A percentile compares a stretch with the other conserved stretches of the same genome.
These are phyloP conservation scores for Redunca redunca DNA, from an alignment of 2,113 vertebrate genomes.

Conservation along the genomic window DNA sequence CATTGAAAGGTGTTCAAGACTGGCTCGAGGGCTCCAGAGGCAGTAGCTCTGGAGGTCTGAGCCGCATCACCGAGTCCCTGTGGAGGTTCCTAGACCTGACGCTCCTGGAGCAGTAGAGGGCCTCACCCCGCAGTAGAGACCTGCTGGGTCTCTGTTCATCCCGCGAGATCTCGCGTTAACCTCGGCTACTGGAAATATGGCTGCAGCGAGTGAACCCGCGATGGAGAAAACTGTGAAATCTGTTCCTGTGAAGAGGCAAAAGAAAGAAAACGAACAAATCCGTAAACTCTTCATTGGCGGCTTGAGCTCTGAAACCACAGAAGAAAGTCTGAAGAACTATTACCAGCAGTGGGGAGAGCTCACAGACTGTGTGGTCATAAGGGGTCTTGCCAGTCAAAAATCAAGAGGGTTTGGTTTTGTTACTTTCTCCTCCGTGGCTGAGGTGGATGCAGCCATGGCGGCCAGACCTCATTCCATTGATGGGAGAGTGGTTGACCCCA, in stretches of 20 bases:
- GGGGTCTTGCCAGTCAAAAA: background rate
- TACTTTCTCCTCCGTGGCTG: background rate
- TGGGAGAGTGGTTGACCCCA: background rate
- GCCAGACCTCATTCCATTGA: background rate
- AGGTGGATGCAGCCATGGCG: background rate
- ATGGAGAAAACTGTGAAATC: background rate
- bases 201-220: background rate
- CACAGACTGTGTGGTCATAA: background rate
- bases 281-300: background rate
- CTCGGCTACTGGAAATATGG: background rate
- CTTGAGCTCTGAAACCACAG: slow-evolving; percentile 37
- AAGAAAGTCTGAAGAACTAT: background rate
- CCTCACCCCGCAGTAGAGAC: background rate
- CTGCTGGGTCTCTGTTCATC: background rate
- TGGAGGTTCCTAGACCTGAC: background rate
- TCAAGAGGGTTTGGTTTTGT: background rate
- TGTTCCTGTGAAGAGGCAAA: background rate
- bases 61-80: background rate
- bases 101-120: background rate
- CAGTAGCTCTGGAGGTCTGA: background rate
- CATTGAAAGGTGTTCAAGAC: background rate
- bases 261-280: background rate
- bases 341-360: background rate
- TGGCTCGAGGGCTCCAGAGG: background rate
- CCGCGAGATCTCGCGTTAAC: background rate